Conservation (phyloP, 2,797 vertebrate genomes). For the Adrianichthys oophorus region DNA sequence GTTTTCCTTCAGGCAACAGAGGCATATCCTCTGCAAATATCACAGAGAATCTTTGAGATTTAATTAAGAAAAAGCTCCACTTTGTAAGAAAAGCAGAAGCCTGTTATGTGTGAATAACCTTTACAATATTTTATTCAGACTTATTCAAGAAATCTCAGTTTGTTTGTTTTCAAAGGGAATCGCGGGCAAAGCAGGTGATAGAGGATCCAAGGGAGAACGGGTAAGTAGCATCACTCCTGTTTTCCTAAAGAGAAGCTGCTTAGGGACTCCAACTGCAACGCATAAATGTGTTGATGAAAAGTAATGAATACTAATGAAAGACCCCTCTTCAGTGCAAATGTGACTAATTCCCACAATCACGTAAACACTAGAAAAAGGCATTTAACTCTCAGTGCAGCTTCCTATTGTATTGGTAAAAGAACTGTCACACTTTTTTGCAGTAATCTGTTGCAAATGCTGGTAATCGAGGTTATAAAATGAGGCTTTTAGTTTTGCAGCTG, state of each 20-base stretch:
- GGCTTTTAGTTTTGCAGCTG: constrained; percentile 40
- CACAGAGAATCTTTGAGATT: constrained; percentile 9
- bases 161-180: constrained; percentile 78
- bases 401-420: constrained; percentile 47
- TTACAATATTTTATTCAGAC: background rate
- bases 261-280: constrained; percentile 28
- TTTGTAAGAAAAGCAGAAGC: background rate
- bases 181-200: constrained; percentile 87
- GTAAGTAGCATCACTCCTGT: constrained; percentile 73
- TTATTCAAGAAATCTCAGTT: constrained; percentile 8
- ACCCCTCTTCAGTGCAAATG: constrained; percentile 52
- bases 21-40: constrained; percentile 26
- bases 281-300: constrained; percentile 48
- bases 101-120: constrained; percentile 1
- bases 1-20: constrained; percentile 11
- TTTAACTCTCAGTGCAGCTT: constrained; percentile 53
- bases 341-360: constrained; percentile 62
- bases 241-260: constrained; percentile 30
- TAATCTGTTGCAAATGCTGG: constrained; percentile 54
- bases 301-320: constrained; percentile 63
- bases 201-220: constrained; percentile 97
- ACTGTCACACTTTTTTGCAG: constrained; percentile 44
- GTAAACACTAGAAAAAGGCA: constrained; percentile 59
- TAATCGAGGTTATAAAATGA: constrained; percentile 45
- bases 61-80: background rate